Evolutionary conservation across 2,113 vertebrate genomes (phyloP).

Genomic region (Actenoides hombroni): DNA sequence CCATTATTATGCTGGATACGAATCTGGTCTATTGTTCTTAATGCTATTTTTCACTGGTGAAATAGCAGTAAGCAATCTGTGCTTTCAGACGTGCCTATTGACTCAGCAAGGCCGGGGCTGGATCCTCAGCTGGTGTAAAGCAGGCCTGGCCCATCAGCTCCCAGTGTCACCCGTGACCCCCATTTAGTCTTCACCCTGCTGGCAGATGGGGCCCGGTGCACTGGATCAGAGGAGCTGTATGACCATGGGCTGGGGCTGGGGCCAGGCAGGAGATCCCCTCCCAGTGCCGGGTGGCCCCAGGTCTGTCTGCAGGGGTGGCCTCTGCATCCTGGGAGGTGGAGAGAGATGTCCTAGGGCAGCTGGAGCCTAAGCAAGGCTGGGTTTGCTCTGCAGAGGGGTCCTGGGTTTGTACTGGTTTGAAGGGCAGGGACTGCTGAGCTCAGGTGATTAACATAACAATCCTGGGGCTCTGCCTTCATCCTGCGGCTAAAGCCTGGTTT

Average conservation of each 20-base stretch:
- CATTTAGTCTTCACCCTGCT: rapidly evolving
- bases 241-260: background rate
- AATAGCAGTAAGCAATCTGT: background rate
- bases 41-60: background rate
- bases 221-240: background rate
- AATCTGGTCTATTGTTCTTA: conserved; percentile 17
- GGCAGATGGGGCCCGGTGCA: background rate
- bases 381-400: background rate
- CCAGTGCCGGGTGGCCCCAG: background rate
- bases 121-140: background rate
- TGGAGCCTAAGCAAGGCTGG: background rate
- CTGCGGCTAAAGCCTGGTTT: conserved; percentile 75
- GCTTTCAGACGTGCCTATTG: background rate
- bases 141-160: background rate
- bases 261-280: background rate
- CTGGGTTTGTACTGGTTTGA: conserved; percentile 59
- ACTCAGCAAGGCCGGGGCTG: background rate
- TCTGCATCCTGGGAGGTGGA: background rate
- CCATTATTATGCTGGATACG: rapidly evolving
- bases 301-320: background rate
- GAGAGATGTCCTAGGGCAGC: background rate
- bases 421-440: conserved; percentile 78
- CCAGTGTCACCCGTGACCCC: background rate
- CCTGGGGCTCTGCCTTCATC: conserved; percentile 74
- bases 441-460: conserved; percentile 83